A percentile compares a stretch with the other conserved stretches of the same genome.
Conservation (phyloP, 2,113 vertebrate genomes). For the Strix uralensis region DNA sequence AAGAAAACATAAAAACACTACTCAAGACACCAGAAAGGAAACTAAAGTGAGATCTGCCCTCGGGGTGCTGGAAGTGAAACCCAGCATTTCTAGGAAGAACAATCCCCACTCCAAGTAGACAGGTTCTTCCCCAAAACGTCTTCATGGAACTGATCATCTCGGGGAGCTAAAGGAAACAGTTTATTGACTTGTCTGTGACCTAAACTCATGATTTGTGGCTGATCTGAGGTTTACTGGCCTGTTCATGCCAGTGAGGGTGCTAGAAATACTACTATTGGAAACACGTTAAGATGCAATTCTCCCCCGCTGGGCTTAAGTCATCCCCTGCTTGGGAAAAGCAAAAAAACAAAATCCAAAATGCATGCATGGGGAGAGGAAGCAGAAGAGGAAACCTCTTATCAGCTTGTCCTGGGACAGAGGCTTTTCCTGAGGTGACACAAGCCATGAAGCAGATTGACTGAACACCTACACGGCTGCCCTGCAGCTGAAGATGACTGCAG, state of each 20-base stretch:
- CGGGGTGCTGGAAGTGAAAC: background rate
- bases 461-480: accelerated
- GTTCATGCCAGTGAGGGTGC: background rate
- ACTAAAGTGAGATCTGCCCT: background rate
- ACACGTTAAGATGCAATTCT: background rate
- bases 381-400: background rate
- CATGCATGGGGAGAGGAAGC: background rate
- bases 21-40: conserved; percentile 20
- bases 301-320: background rate
- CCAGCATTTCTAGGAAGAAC: background rate
- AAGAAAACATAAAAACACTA: background rate
- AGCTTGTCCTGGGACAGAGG: background rate
- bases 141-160: background rate
- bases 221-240: background rate
- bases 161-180: background rate
- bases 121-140: background rate
- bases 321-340: background rate
- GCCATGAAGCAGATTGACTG: background rate
- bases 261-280: background rate
- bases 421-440: background rate
- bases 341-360: background rate
- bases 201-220: background rate
- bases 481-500: background rate
- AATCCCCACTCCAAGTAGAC: background rate
- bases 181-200: background rate